phyloP scores from a whole-genome alignment of 1,140 invertebrate species.

The Asbolus verrucosus region DNA sequence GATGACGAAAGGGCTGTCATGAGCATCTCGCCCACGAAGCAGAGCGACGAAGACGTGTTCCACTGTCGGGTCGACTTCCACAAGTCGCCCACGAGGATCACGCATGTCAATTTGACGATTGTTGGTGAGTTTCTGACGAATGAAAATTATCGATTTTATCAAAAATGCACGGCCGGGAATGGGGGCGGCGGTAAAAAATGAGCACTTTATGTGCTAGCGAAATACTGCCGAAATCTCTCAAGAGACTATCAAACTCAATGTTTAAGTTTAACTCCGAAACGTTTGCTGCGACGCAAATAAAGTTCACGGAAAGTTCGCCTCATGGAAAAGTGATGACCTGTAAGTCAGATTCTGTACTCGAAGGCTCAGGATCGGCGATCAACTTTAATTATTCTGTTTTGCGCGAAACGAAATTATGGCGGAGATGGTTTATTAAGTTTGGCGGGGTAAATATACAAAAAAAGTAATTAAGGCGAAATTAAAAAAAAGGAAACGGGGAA shows the following conservation, averaged over 20 bases:
- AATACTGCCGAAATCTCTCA: constrained; percentile 13
- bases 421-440: no score
- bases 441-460: no score
- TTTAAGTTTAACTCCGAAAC: constrained; percentile 30
- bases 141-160: constrained; percentile 27
- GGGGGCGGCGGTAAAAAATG: constrained; percentile 25
- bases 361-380: no score
- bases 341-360: no score
- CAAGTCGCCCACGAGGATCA: constrained; percentile 77
- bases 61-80: constrained; percentile 82
- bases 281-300: constrained; percentile 14
- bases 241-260: constrained; percentile 34
- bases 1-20: constrained; percentile 70
- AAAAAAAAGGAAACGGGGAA: no score
- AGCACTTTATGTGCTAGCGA: constrained; percentile 12
- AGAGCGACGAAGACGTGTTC: constrained; percentile 75
- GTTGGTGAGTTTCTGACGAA: constrained; percentile 74
- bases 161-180: neutral
- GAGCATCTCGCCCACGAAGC: constrained; percentile 68
- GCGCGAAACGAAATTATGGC: no score
- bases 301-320: neutral
- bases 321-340: neutral
- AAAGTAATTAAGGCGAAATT: no score
- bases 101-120: constrained; percentile 78
- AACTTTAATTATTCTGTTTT: no score